A percentile compares a stretch with the other conserved stretches of the same genome.
Evolutionary conservation across 1,140 invertebrate species (phyloP).

Genomic region (Heliconius eleuchia): DNA sequence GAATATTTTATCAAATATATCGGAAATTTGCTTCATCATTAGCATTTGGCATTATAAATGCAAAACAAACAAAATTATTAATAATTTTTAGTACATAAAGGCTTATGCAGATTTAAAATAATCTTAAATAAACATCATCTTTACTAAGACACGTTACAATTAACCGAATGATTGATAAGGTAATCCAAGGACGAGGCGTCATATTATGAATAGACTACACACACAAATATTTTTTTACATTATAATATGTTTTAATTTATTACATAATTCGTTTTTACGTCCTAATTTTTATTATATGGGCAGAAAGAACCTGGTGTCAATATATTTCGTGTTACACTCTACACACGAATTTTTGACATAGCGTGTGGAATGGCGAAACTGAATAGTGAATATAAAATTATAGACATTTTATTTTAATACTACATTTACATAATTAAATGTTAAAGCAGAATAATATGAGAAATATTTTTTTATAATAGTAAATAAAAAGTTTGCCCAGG

Average conservation of each 20-base stretch:
- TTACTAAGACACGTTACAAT: background rate
- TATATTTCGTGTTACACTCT: no score
- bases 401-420: no score
- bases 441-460: no score
- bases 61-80: background rate
- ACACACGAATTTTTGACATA: no score
- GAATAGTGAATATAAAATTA: no score
- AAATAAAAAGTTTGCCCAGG: no score
- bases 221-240: background rate
- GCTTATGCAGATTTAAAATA: background rate
- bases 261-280: background rate
- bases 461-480: no score
- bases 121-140: background rate
- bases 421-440: no score
- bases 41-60: background rate
- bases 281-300: background rate
- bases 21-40: no score
- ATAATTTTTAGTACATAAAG: background rate
- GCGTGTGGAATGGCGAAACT: no score
- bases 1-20: no score
- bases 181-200: slow-evolving; percentile 7
- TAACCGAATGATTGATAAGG: slow-evolving; percentile 6
- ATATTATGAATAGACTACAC: slow-evolving; percentile 14
- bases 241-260: slow-evolving; percentile 7
- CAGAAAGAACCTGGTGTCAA: no score